These are phyloP conservation scores for Burhinus oedicnemus DNA, from an alignment of 2,113 vertebrate genomes.

Conservation along the genomic window DNA sequence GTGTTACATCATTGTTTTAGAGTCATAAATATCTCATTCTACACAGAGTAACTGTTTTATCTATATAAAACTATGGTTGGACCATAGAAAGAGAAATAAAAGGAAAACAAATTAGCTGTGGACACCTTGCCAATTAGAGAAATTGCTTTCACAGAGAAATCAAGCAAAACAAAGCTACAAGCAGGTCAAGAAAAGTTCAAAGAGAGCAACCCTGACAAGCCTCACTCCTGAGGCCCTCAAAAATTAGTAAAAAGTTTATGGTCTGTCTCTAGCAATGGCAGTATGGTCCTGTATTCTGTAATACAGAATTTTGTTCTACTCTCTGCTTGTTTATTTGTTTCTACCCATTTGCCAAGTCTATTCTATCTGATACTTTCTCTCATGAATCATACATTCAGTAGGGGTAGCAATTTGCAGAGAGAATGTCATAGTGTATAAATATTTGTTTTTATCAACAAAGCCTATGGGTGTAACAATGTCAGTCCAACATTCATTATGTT, in stretches of 20 bases:
- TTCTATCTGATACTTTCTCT: slow-evolving; percentile 35
- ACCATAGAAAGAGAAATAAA: not conserved
- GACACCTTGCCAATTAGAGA: not conserved
- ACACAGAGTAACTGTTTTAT: not conserved
- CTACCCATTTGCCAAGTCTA: slow-evolving; percentile 10
- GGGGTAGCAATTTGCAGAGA: slow-evolving; percentile 42
- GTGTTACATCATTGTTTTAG: not conserved
- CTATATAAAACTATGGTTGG: not conserved
- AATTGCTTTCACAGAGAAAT: not conserved
- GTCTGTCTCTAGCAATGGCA: not conserved
- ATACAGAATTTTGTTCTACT: not conserved
- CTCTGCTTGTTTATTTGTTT: slow-evolving; percentile 5
- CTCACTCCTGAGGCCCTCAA: not conserved
- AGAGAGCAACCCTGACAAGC: not conserved
- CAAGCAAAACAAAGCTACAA: not conserved
- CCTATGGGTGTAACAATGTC: slow-evolving; percentile 51
- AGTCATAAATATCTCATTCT: not conserved
- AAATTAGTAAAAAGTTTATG: not conserved
- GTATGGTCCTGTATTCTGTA: not conserved
- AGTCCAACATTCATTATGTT: slow-evolving; percentile 34
- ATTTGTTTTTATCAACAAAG: slow-evolving; percentile 63
- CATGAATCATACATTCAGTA: slow-evolving; percentile 46
- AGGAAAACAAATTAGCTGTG: not conserved
- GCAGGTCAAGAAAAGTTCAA: not conserved
- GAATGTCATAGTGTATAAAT: slow-evolving; percentile 46